These are phyloP conservation scores for Alloscopus bannaensis DNA, from an alignment of 2,888 invertebrate species.

Conservation along the genomic window DNA sequence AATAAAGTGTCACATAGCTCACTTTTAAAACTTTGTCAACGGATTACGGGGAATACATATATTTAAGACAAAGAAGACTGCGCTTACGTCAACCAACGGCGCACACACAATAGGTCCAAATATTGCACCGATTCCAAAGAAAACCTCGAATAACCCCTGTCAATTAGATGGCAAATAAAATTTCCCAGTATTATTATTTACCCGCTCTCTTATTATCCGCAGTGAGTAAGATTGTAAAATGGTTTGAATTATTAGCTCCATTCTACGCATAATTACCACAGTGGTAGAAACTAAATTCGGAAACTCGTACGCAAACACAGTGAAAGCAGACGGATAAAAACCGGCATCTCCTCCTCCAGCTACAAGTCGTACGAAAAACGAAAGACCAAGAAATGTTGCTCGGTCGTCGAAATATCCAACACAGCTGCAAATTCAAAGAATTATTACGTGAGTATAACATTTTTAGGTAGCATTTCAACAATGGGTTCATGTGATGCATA, in stretches of 20 bases:
- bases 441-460: too few species aligned
- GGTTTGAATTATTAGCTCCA: too few species aligned
- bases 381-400: constrained; percentile 50
- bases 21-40: constrained; percentile 4
- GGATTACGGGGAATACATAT: neutral
- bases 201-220: too few species aligned
- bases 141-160: constrained; percentile 65
- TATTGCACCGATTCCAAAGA: constrained; percentile 69
- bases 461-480: too few species aligned
- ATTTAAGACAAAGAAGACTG: neutral
- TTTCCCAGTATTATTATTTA: too few species aligned
- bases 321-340: constrained; percentile 63
- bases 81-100: constrained; percentile 61
- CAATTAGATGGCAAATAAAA: too few species aligned
- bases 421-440: constrained; percentile 38
- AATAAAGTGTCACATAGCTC: neutral
- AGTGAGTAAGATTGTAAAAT: neutral
- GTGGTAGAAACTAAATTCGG: constrained; percentile 56
- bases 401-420: constrained; percentile 45
- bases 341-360: constrained; percentile 66
- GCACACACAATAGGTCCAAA: constrained; percentile 62
- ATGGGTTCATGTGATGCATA: too few species aligned
- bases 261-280: too few species aligned
- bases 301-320: constrained; percentile 63
- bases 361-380: constrained; percentile 58